Evolutionary conservation across 2,113 vertebrate genomes (phyloP).

Genomic region (Piaya cayana): DNA sequence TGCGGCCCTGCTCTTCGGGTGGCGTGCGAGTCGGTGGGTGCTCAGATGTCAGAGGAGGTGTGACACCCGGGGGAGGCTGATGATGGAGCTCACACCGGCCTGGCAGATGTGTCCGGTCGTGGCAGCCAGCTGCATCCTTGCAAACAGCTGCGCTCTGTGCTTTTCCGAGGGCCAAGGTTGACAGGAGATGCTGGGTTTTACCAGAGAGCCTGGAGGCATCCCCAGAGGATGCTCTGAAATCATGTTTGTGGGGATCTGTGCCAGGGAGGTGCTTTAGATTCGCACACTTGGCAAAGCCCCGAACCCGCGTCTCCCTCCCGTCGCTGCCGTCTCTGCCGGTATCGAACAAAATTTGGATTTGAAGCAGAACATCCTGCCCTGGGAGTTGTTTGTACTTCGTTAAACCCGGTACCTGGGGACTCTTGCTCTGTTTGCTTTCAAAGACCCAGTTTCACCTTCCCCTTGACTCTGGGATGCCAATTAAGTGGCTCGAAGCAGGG

Average conservation of each 20-base stretch:
- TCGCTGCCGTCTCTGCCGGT: background rate
- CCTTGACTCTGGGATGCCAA: conserved; percentile 21
- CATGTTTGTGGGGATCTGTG: background rate
- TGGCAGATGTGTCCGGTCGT: background rate
- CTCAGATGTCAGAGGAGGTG: background rate
- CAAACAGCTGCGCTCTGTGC: background rate
- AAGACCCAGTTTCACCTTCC: conserved; percentile 24
- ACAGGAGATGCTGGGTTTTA: background rate
- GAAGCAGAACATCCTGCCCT: background rate
- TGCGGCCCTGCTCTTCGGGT: background rate
- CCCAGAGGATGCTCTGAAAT: background rate
- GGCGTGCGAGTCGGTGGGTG: background rate
- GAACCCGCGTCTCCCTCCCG: background rate
- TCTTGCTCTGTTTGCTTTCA: background rate
- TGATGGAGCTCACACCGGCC: background rate
- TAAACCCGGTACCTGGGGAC: background rate
- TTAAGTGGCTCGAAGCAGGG: conserved; percentile 25
- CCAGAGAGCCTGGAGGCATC: background rate
- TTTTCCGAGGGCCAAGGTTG: background rate
- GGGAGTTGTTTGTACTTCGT: background rate
- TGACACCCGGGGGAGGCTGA: background rate
- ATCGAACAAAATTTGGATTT: background rate
- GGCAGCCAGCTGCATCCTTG: background rate
- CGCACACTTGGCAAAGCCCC: background rate
- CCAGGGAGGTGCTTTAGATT: background rate